Percentiles rank a stretch among this genome's conserved stretches.
Conservation (phyloP, 2,888 invertebrate genomes). For the Polydrusus cervinus region DNA sequence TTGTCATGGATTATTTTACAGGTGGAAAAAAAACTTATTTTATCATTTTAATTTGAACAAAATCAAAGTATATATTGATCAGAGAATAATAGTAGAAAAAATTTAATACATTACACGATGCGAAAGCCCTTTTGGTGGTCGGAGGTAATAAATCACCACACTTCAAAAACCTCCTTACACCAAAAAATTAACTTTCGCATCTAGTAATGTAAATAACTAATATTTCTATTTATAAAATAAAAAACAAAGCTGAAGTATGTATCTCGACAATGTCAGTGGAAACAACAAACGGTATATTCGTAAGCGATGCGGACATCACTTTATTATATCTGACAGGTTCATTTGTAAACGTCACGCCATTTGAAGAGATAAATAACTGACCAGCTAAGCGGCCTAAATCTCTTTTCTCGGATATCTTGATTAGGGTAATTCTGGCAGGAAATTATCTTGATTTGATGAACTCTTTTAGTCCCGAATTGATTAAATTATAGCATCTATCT, state of each 20-base stretch:
- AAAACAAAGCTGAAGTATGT: conserved; percentile 12
- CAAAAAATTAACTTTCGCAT: too few relatives aligned
- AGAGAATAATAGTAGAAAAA: too few relatives aligned
- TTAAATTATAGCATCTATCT: conserved; percentile 7
- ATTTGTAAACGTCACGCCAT: conserved; percentile 18
- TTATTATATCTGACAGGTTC: conserved; percentile 27
- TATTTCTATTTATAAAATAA: neutral
- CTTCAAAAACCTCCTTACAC: too few relatives aligned
- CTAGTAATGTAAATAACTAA: too few relatives aligned
- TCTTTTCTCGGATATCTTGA: conserved; percentile 22
- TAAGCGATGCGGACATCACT: conserved; percentile 10
- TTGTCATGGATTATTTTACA: too few relatives aligned
- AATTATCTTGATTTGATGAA: conserved; percentile 12
- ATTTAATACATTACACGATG: too few relatives aligned
- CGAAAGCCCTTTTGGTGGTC: too few relatives aligned
- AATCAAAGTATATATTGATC: too few relatives aligned
- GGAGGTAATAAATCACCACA: too few relatives aligned
- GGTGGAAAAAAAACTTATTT: too few relatives aligned
- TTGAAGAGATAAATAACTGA: conserved; percentile 22
- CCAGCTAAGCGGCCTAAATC: neutral
- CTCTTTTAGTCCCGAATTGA: neutral
- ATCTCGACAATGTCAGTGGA: neutral
- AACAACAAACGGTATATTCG: conserved; percentile 24
- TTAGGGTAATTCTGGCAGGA: conserved; percentile 4
- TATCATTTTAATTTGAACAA: too few relatives aligned